Conservation (phyloP, 2,888 invertebrate genomes). For the Amphipyra tragopoginis region DNA sequence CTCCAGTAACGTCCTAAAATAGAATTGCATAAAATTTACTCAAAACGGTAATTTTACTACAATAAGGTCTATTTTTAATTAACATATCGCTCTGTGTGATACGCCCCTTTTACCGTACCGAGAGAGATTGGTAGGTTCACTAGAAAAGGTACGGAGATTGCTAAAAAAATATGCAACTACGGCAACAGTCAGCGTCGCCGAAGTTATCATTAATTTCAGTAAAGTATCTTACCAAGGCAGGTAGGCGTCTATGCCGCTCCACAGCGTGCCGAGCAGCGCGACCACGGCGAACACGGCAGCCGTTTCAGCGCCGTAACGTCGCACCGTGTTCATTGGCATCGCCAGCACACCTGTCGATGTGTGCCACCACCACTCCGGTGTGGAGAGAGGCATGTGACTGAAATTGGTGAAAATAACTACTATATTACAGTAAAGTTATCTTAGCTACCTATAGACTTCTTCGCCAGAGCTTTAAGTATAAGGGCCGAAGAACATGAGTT, state of each 20-base stretch:
- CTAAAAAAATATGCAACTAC: no score
- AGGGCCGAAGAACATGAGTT: no score
- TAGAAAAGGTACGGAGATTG: no score
- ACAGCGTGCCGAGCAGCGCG: constrained; percentile 93
- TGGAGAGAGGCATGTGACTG: constrained; percentile 93
- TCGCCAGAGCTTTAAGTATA: no score
- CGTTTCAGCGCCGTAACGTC: constrained; percentile 94
- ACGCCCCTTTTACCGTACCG: no score
- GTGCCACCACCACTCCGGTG: constrained; percentile 97
- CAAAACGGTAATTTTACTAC: neutral
- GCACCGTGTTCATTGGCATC: constrained; percentile 94
- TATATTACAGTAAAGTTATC: no score
- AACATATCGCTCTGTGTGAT: no score
- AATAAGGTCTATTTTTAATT: neutral
- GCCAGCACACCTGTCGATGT: constrained; percentile 94
- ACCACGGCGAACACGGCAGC: constrained; percentile 92
- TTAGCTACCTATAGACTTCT: no score
- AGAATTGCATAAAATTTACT: neutral
- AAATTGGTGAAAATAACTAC: neutral
- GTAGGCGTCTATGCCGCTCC: constrained; percentile 95
- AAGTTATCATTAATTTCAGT: no score
- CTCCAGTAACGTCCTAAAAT: constrained; percentile 90
- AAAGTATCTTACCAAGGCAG: constrained; percentile 91
- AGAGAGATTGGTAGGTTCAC: no score
- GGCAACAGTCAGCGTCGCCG: no score